phyloP scores from a whole-genome alignment of 2,113 vertebrate species.

The Bungarus multicinctus region DNA sequence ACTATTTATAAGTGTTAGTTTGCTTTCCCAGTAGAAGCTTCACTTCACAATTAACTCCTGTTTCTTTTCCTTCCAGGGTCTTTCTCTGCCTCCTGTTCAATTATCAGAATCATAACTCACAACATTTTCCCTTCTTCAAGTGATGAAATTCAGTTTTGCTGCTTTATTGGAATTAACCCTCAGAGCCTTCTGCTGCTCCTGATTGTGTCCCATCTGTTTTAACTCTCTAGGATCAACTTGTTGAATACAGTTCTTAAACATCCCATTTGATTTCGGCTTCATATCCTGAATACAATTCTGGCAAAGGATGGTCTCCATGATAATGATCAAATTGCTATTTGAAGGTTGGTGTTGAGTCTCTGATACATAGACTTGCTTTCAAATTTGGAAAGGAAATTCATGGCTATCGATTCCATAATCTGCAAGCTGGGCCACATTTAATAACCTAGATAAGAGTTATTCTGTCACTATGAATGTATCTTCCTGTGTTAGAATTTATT shows the following conservation, averaged over 20 bases:
- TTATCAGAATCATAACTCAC: not conserved
- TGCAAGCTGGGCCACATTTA: not conserved
- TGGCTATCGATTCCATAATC: not conserved
- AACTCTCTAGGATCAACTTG: not conserved
- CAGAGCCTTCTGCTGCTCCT: not conserved
- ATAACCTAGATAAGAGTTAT: not conserved
- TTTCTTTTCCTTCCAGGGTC: not conserved
- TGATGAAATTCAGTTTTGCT: not conserved
- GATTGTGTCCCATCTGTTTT: not conserved
- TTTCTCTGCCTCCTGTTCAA: not conserved
- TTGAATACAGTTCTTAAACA: not conserved
- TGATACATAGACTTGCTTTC: not conserved
- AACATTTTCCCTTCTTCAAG: not conserved
- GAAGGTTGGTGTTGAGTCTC: not conserved
- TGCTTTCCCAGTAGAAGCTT: not conserved
- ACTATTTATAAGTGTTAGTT: not conserved
- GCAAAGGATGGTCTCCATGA: not conserved
- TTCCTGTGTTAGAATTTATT: not conserved
- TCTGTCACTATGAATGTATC: not conserved
- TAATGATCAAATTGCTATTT: not conserved
- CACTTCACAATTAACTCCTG: not conserved
- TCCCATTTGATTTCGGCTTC: not conserved
- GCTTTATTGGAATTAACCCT: not conserved
- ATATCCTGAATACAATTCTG: not conserved
- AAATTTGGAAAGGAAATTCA: not conserved